Percentiles rank a stretch among this genome's conserved stretches.
Conservation (phyloP, 1,140 invertebrate species). For the Myzus persicae region DNA sequence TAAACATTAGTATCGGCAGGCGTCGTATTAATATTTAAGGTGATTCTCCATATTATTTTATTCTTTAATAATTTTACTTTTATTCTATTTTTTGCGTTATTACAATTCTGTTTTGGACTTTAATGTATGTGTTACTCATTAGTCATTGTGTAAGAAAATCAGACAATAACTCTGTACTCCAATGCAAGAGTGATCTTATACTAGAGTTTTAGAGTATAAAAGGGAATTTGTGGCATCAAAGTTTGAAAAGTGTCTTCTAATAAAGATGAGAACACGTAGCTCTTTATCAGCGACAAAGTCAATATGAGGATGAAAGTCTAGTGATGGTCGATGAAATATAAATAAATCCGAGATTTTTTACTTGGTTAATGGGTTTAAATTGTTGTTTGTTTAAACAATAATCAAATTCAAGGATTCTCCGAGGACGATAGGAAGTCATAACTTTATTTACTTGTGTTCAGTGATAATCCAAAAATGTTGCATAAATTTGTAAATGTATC, state of each 20-base stretch:
- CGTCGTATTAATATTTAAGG: no score
- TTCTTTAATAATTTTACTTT: no score
- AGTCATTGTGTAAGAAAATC: neutral
- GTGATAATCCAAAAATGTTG: neutral
- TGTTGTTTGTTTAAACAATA: neutral
- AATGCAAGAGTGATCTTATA: neutral
- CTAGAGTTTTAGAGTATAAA: neutral
- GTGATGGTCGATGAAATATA: neutral
- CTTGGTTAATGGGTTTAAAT: neutral
- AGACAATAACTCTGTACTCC: neutral
- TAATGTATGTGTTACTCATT: neutral
- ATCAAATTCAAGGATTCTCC: neutral
- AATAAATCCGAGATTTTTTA: neutral
- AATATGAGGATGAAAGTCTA: neutral
- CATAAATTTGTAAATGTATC: neutral
- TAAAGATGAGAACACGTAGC: neutral
- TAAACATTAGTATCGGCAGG: no score
- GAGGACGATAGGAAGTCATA: neutral
- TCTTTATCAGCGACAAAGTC: neutral
- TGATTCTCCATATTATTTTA: no score
- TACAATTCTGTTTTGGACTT: neutral
- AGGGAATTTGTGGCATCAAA: neutral
- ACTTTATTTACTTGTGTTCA: neutral
- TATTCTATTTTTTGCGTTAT: no score
- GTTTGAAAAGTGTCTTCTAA: neutral